Base-by-base conservation (phyloP, 2,888 invertebrate species). In the Aspidiotus rigidus region DNA sequence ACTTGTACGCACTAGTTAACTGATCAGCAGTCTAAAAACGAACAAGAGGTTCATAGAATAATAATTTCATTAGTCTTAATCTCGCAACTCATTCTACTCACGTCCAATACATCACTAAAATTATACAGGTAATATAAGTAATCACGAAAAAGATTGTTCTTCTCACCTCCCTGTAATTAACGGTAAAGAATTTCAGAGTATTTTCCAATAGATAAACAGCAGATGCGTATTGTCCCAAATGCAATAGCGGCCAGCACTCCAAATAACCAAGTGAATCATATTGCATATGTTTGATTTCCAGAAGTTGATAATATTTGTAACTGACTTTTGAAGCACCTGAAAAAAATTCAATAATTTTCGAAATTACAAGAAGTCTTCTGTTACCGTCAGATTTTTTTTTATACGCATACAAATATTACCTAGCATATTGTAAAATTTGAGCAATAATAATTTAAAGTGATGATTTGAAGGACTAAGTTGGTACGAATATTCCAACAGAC, bases 261-360 rank as follows among this genome's bases (percentile, higher is more conserved):
- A 89, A 80, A 80, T 90, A 91, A 73, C 95, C 93, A 77, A 97
- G 80, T 0, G 95, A 91, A 78, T 95, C 93, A 77, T 94, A 82
- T 79, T 95, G 95, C 74, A 96, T 86, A 79, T 96, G 93, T 79
- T 97, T 97, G 70, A 93, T 84, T 76, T 96, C 95, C 76, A 97
- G 80, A 67, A 84, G 84, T 74, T 86, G 85, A 79, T 89, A 90
- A 75, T 88, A 82, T 64, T 82, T 81, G 75, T 88, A 86, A 42
- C 91, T 90, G 1, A 87, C 87, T 62, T 84, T 78, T 39, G 85
- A 85, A 73, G 88, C 89, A 72, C 93, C 93, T 82, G 79, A 75
- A 77, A 60, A 70, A 71, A 57, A 69, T 60, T 60, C 63, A 53
- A 53, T n/a, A 53, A 53, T 11, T 13, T n/a, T 53, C 5, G 53